Percentiles rank a stretch among this genome's conserved stretches.
phyloP scores from a whole-genome alignment of 2,888 invertebrate species.

The Sarcophaga caerulescens region DNA sequence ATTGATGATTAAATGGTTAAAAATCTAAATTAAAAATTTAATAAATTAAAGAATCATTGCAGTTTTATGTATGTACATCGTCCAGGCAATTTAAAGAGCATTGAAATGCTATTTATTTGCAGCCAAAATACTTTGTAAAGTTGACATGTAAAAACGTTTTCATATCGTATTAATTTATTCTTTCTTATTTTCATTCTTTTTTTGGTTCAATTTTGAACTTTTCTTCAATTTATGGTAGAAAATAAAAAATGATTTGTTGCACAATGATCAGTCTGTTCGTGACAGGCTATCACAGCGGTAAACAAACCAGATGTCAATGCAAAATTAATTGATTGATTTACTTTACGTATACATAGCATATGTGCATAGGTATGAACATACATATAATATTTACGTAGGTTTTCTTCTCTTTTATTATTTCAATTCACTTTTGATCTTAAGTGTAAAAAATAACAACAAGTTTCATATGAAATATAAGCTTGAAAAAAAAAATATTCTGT shows the following conservation, averaged over 20 bases:
- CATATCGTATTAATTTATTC: no score
- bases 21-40: background rate
- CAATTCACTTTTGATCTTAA: background rate
- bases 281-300: slow-evolving; percentile 46
- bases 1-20: no score
- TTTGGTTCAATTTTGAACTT: no score
- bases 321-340: slow-evolving; percentile 53
- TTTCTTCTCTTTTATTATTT: background rate
- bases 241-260: slow-evolving; percentile 1
- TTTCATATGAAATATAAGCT: background rate
- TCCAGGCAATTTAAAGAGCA: no score
- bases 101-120: no score
- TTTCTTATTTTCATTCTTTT: no score
- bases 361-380: background rate
- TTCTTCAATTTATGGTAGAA: no score
- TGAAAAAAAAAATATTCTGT: background rate
- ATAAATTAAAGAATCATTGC: background rate
- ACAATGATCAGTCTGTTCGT: slow-evolving; percentile 32
- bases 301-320: slow-evolving; percentile 50
- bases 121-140: no score
- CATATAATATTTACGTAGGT: background rate
- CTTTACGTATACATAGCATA: slow-evolving; percentile 1
- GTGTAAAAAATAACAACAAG: background rate
- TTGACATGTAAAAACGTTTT: no score
- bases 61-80: no score